Percentiles rank a stretch among this genome's conserved stretches.
These are phyloP conservation scores for Pogonomyrmex californicus DNA, from an alignment of 1,140 invertebrate genomes.

Conservation along the genomic window DNA sequence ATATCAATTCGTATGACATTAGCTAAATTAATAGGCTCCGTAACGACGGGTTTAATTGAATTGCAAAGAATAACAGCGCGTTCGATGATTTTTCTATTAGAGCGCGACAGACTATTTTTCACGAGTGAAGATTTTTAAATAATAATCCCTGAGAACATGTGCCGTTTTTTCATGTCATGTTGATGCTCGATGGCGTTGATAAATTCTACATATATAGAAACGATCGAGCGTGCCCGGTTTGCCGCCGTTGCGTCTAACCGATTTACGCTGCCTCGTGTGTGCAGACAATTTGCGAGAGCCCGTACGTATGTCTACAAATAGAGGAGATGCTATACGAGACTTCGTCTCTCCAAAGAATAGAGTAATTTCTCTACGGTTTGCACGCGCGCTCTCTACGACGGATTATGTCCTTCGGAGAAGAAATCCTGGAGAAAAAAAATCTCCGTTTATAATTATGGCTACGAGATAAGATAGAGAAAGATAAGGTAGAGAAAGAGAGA, in stretches of 20 bases:
- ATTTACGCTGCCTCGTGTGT: slow-evolving; percentile 20
- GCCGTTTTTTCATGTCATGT: slow-evolving; percentile 5
- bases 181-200: slow-evolving; percentile 1
- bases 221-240: neutral
- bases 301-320: slow-evolving; percentile 20
- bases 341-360: slow-evolving; percentile 44
- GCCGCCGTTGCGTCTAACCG: neutral
- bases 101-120: slow-evolving; percentile 2
- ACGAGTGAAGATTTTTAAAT: slow-evolving; percentile 37
- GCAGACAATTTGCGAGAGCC: slow-evolving; percentile 51
- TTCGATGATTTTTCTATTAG: neutral
- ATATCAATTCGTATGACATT: slow-evolving; percentile 9
- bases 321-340: slow-evolving; percentile 26
- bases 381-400: neutral
- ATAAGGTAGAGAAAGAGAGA: neutral
- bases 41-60: neutral
- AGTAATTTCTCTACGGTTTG: slow-evolving; percentile 30
- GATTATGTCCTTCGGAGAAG: neutral
- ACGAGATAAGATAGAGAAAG: slow-evolving; percentile 4
- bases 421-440: neutral
- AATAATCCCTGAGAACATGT: slow-evolving; percentile 67
- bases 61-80: neutral
- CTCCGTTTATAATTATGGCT: slow-evolving; percentile 40
- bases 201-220: neutral
- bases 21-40: slow-evolving; percentile 24